phyloP scores from a whole-genome alignment of 2,113 vertebrate genomes.

The crab-eating macaque (Macaca fascicularis) region DNA sequence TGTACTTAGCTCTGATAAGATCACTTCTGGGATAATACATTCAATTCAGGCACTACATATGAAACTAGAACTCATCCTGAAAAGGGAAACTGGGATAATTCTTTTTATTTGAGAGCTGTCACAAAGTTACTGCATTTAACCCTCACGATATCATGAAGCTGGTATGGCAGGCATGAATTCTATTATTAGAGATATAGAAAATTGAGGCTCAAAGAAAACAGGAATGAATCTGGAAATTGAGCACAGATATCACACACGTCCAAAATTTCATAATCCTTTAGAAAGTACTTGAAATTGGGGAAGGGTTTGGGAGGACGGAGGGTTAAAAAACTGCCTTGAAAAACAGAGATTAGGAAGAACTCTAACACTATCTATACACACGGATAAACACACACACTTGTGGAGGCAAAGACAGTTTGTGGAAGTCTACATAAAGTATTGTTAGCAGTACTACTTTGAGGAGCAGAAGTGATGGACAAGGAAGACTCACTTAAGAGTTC shows the following conservation, averaged over 20 bases:
- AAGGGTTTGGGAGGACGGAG: background rate
- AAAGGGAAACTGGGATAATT: background rate
- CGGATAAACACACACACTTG: background rate
- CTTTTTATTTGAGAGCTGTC: slow-evolving; percentile 5
- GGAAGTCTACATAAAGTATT: background rate
- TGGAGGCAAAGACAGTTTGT: background rate
- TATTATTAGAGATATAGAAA: background rate
- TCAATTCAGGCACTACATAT: background rate
- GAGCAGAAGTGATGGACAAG: background rate
- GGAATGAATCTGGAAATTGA: background rate
- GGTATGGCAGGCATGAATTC: background rate
- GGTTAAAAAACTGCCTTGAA: background rate
- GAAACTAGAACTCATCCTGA: slow-evolving; percentile 11
- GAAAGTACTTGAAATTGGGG: background rate
- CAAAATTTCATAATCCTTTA: background rate
- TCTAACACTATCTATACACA: background rate
- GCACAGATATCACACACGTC: background rate
- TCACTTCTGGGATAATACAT: background rate
- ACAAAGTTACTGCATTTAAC: background rate
- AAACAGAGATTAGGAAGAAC: background rate
- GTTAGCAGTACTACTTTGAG: background rate
- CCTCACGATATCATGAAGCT: background rate
- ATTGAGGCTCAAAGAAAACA: background rate
- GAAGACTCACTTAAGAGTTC: background rate
- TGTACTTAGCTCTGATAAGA: background rate